These are phyloP conservation scores for Nestor notabilis DNA, from an alignment of 2,113 vertebrate species.

Conservation along the genomic window DNA sequence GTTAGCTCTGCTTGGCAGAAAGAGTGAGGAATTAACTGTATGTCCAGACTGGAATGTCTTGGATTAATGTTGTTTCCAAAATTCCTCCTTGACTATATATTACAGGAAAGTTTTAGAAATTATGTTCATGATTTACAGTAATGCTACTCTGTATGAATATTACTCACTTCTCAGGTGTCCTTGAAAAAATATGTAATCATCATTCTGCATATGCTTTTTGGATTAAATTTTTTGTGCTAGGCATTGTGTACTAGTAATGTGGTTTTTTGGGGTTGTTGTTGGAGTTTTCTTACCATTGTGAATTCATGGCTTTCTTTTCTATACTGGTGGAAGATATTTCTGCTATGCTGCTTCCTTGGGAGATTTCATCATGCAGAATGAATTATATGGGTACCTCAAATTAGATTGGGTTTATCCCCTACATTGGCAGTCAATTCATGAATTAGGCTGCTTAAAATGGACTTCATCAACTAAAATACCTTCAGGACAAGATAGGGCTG, in stretches of 20 bases:
- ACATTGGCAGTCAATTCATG: not conserved
- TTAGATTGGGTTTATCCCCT: slow-evolving; percentile 23
- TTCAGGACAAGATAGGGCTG: slow-evolving; percentile 19
- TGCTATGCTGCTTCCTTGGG: not conserved
- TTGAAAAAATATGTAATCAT: not conserved
- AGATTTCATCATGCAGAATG: slow-evolving; percentile 2
- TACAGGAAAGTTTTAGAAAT: not conserved
- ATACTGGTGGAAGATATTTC: not conserved
- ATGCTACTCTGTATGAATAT: not conserved
- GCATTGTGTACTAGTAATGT: not conserved
- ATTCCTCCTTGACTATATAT: not conserved
- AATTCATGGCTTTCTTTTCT: not conserved
- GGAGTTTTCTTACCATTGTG: not conserved
- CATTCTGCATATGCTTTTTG: not conserved
- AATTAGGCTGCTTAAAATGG: slow-evolving; percentile 49
- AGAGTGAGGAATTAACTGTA: not conserved
- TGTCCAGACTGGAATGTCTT: not conserved
- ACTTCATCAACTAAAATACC: slow-evolving; percentile 32
- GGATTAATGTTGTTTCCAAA: not conserved
- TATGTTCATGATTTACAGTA: not conserved
- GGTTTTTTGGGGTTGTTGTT: not conserved
- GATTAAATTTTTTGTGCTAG: not conserved
- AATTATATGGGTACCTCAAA: slow-evolving; percentile 13
- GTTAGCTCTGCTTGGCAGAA: not conserved
- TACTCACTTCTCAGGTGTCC: not conserved